Conservation (phyloP, 2,888 invertebrate genomes). For the Polydrusus cervinus region DNA sequence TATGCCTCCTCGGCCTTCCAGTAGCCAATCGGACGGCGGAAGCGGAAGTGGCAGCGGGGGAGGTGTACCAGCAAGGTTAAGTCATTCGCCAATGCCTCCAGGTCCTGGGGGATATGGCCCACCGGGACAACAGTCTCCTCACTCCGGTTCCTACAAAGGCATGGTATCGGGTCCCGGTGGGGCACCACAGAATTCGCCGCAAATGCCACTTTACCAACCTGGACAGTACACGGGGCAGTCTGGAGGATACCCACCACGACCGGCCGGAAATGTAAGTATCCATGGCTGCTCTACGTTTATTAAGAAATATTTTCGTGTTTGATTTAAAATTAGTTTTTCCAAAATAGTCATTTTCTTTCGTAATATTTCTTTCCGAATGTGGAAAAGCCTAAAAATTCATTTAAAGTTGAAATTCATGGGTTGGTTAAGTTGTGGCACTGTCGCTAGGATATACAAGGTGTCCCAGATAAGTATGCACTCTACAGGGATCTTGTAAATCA, state of each 20-base stretch:
- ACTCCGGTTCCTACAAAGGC: conserved; percentile 73
- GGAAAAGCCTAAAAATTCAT: too few species aligned
- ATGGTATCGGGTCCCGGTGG: conserved; percentile 64
- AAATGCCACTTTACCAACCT: conserved; percentile 75
- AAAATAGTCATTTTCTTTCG: too few species aligned
- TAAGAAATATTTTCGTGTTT: neutral
- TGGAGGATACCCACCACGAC: conserved; percentile 72
- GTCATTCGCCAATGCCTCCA: conserved; percentile 80
- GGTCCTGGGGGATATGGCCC: conserved; percentile 51
- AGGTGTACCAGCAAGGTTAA: conserved; percentile 75
- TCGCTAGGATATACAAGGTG: too few species aligned
- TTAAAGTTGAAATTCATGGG: too few species aligned
- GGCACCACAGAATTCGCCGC: conserved; percentile 62
- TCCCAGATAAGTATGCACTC: too few species aligned
- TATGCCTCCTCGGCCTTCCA: conserved; percentile 96
- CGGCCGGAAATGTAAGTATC: conserved; percentile 70
- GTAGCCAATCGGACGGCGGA: conserved; percentile 79
- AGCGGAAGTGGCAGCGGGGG: conserved; percentile 69
- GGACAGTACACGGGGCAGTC: conserved; percentile 70
- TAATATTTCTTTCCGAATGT: too few species aligned
- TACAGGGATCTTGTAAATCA: too few species aligned
- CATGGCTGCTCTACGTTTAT: neutral
- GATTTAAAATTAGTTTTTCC: too few species aligned
- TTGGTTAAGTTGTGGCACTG: too few species aligned
- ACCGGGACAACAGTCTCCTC: conserved; percentile 57